Conservation (phyloP, 2,888 invertebrate genomes). For the Orthosia gracilis region DNA sequence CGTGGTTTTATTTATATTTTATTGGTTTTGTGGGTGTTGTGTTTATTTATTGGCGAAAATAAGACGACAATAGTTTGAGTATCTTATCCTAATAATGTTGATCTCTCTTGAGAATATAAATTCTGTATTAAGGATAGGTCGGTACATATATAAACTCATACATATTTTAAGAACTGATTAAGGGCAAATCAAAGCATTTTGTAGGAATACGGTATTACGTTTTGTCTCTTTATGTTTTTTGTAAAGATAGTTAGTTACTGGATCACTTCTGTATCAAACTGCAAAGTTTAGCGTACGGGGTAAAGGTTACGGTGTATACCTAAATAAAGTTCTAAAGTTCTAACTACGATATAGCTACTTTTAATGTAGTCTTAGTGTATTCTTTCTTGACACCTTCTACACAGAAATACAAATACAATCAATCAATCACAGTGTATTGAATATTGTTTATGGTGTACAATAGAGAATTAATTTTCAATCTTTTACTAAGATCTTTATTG, state of each 20-base stretch:
- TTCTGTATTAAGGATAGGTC: background rate
- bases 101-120: slow-evolving; percentile 7
- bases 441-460: too few relatives aligned
- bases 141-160: background rate
- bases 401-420: background rate
- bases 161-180: background rate
- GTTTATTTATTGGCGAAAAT: slow-evolving; percentile 66
- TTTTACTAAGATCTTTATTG: background rate
- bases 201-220: background rate
- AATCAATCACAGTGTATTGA: too few relatives aligned
- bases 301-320: background rate
- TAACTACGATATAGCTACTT: too few relatives aligned
- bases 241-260: background rate
- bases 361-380: background rate
- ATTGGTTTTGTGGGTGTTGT: slow-evolving; percentile 66
- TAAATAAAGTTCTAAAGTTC: too few relatives aligned
- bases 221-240: background rate
- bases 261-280: background rate
- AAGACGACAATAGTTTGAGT: slow-evolving; percentile 49
- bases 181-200: background rate
- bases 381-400: background rate
- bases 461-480: too few relatives aligned
- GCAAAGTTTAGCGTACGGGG: background rate
- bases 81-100: slow-evolving; percentile 40
- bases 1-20: slow-evolving; percentile 68